Evolutionary conservation across 2,888 invertebrate genomes (phyloP).

Genomic region (Aricia artaxerxes): DNA sequence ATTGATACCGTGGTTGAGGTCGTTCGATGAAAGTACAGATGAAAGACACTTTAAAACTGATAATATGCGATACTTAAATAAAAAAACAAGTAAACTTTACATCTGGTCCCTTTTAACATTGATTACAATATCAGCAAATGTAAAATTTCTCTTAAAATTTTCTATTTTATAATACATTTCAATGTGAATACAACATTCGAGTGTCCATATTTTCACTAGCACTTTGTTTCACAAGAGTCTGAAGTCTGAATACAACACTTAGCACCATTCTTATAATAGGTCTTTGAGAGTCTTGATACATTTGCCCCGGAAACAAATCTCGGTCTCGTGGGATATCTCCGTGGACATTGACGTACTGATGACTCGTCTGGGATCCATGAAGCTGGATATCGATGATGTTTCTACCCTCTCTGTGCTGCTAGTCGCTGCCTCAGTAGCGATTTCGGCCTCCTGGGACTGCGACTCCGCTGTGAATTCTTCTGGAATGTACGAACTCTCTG

Average conservation of each 20-base stretch:
- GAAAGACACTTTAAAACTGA: background rate
- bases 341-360: constrained; percentile 89
- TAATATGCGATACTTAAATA: background rate
- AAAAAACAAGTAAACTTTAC: background rate
- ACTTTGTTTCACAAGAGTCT: constrained; percentile 48
- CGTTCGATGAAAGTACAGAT: background rate
- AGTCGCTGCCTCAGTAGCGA: constrained; percentile 43
- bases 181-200: constrained; percentile 19
- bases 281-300: constrained; percentile 85
- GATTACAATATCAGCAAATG: background rate
- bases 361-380: constrained; percentile 77
- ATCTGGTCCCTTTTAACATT: background rate
- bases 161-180: constrained; percentile 10
- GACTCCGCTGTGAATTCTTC: constrained; percentile 66
- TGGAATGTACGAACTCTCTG: constrained; percentile 65
- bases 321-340: constrained; percentile 91
- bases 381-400: constrained; percentile 62
- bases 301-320: constrained; percentile 92
- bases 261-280: constrained; percentile 64
- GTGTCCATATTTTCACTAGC: constrained; percentile 31
- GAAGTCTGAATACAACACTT: constrained; percentile 66
- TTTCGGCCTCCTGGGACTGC: constrained; percentile 43
- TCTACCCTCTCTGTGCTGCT: constrained; percentile 46
- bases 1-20: background rate
- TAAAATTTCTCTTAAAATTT: background rate